phyloP scores from a whole-genome alignment of 2,888 invertebrate genomes.

The Sinohyriopsis cumingii region DNA sequence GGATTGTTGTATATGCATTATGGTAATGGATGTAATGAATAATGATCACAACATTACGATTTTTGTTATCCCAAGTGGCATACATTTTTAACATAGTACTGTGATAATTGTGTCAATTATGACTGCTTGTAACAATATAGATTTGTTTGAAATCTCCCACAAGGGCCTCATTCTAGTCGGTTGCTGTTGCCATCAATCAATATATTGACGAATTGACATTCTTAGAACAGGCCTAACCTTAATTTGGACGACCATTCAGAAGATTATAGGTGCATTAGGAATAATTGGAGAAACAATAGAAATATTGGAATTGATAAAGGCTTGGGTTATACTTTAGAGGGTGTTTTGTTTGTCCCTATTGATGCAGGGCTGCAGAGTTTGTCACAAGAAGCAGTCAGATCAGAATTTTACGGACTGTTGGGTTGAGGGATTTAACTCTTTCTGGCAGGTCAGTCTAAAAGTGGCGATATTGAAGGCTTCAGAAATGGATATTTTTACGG shows the following conservation, averaged over 20 bases:
- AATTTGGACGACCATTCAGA: constrained; percentile 46
- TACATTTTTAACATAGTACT: no score
- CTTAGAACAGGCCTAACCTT: constrained; percentile 29
- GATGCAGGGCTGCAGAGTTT: constrained; percentile 14
- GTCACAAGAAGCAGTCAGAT: constrained; percentile 18
- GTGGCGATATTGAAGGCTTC: constrained; percentile 20
- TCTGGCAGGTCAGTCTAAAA: constrained; percentile 29
- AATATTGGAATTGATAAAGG: constrained; percentile 44
- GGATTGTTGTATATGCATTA: no score
- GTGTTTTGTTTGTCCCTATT: constrained; percentile 20
- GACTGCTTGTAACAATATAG: no score
- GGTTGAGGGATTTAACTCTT: constrained; percentile 22
- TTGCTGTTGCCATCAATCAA: constrained; percentile 8
- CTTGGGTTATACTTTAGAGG: constrained; percentile 31
- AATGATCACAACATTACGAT: no score
- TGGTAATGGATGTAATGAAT: no score
- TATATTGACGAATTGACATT: constrained; percentile 35
- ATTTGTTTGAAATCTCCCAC: background rate
- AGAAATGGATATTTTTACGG: constrained; percentile 10
- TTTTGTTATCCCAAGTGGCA: no score
- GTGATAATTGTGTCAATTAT: no score
- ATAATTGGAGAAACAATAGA: constrained; percentile 51
- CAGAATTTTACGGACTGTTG: constrained; percentile 28
- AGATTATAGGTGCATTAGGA: constrained; percentile 51
- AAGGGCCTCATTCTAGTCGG: background rate